Evolutionary conservation across 1,140 invertebrate genomes (phyloP).

Genomic region (Halesus radiatus): DNA sequence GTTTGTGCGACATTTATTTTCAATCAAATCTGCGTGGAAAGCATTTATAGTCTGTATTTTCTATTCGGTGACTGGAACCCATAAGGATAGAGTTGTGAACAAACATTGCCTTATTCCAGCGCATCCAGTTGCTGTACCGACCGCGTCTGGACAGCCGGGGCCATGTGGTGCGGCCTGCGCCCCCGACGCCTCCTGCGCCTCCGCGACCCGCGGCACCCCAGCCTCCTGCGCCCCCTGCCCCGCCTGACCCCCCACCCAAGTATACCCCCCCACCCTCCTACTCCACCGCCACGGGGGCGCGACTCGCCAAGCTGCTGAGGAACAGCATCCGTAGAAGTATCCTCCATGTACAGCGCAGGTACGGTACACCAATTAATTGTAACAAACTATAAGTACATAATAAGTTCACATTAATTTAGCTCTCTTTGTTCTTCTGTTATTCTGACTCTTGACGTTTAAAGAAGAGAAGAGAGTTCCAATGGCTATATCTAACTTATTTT

Average conservation of each 20-base stretch:
- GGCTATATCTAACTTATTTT: no score
- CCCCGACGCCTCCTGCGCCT: background rate
- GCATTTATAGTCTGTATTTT: no score
- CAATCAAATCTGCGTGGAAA: no score
- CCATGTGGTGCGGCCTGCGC: constrained; percentile 2
- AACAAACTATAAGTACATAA: no score
- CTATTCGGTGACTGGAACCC: background rate
- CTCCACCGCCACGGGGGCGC: constrained; percentile 88
- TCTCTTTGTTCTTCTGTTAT: no score
- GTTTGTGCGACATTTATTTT: no score
- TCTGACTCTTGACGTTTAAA: no score
- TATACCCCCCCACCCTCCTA: constrained; percentile 94
- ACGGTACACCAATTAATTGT: background rate
- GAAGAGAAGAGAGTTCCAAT: no score
- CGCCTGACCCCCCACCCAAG: constrained; percentile 86
- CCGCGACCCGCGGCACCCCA: constrained; percentile 58
- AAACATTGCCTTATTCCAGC: constrained; percentile 65
- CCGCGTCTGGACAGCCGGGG: constrained; percentile 70
- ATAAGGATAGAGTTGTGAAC: background rate
- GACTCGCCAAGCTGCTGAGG: constrained; percentile 83
- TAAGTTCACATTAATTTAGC: no score
- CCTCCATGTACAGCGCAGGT: constrained; percentile 67
- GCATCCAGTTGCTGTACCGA: constrained; percentile 81
- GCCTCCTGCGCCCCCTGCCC: background rate
- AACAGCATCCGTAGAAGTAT: constrained; percentile 87